phyloP scores from a whole-genome alignment of 1,140 invertebrate species.

The Cardiocondyla obscurior region DNA sequence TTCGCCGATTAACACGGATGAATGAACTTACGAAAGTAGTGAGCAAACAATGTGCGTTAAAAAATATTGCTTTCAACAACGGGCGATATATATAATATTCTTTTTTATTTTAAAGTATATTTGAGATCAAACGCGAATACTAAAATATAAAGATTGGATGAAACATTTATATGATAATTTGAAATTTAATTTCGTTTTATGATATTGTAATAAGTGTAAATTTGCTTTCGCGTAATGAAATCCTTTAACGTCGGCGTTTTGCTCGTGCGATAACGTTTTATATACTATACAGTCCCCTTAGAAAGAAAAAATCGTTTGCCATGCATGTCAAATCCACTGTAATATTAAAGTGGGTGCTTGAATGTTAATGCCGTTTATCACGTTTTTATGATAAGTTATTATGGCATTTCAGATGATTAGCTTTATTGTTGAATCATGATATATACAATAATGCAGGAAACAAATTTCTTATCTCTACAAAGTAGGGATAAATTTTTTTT shows the following conservation, averaged over 20 bases:
- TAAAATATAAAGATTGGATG: neutral
- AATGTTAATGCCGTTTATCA: conserved; percentile 44
- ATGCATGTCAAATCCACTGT: conserved; percentile 4
- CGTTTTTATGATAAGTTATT: conserved; percentile 30
- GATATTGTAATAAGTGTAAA: conserved; percentile 2
- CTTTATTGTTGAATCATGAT: conserved; percentile 20
- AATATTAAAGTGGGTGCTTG: neutral
- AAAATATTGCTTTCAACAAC: neutral
- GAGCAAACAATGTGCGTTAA: neutral
- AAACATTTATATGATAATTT: neutral
- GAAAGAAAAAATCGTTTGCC: conserved; percentile 27
- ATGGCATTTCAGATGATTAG: conserved; percentile 46
- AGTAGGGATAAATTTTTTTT: neutral
- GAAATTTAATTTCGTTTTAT: conserved; percentile 1
- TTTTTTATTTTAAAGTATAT: neutral
- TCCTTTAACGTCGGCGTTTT: neutral
- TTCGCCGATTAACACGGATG: conserved; percentile 20
- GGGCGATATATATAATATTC: neutral
- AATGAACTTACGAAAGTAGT: neutral
- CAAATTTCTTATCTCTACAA: neutral
- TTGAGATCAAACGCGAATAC: neutral
- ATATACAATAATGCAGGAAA: neutral
- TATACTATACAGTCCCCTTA: neutral
- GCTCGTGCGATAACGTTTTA: neutral
- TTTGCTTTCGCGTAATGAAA: conserved; percentile 13